Conservation (phyloP, 2,888 invertebrate species). For the Cephus spinipes region DNA sequence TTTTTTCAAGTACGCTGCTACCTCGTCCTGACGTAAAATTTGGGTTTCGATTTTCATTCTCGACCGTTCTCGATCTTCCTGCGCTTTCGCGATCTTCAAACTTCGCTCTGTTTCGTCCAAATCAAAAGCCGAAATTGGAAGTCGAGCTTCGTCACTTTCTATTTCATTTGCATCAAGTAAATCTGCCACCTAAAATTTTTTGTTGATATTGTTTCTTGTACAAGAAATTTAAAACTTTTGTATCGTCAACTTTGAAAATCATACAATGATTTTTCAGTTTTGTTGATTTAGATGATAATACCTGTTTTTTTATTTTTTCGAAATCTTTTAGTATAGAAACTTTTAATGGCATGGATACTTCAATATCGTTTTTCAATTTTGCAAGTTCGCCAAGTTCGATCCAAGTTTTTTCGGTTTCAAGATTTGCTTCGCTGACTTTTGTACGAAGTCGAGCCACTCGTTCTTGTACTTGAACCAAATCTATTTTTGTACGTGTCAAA, state of each 20-base stretch:
- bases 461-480: not conserved
- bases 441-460: not conserved
- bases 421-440: not conserved
- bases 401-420: slow-evolving; percentile 38
- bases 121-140: slow-evolving; percentile 74
- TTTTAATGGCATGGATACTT: slow-evolving; percentile 50
- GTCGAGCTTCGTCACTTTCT: slow-evolving; percentile 69
- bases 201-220: not conserved
- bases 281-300: slow-evolving; percentile 6
- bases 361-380: slow-evolving; percentile 35
- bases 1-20: slow-evolving; percentile 70
- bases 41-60: slow-evolving; percentile 68
- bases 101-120: slow-evolving; percentile 69
- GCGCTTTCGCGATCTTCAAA: slow-evolving; percentile 61
- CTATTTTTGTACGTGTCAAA: not conserved
- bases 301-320: slow-evolving; percentile 52
- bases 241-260: not conserved
- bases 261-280: too few species aligned
- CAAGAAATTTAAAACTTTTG: not conserved
- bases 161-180: slow-evolving; percentile 71
- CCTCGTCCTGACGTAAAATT: slow-evolving; percentile 71
- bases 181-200: slow-evolving; percentile 40
- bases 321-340: slow-evolving; percentile 60
- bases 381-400: slow-evolving; percentile 31
- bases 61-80: slow-evolving; percentile 68